phyloP scores from a whole-genome alignment of 1,140 invertebrate genomes.

The Tetragnatha versicolor region DNA sequence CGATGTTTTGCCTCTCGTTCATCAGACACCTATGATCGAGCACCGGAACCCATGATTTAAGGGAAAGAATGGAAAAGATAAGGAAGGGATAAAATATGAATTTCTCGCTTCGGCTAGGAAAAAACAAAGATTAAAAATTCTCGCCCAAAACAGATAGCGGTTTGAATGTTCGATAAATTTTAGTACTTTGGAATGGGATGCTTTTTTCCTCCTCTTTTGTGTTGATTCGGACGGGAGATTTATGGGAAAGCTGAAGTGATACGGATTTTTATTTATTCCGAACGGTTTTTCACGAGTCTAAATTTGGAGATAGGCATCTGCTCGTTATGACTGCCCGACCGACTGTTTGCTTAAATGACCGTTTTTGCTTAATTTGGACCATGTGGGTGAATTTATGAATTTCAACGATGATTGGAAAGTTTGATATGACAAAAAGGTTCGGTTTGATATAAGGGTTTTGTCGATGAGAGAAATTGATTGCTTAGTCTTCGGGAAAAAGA shows the following conservation, averaged over 20 bases:
- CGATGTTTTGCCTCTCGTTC: constrained; percentile 30
- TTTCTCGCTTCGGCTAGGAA: constrained; percentile 22
- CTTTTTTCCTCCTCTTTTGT: background rate
- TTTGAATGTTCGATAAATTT: constrained; percentile 42
- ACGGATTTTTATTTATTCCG: background rate
- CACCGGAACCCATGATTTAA: constrained; percentile 51
- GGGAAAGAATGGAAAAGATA: constrained; percentile 47
- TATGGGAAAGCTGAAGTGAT: constrained; percentile 7
- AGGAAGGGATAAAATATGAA: constrained; percentile 48
- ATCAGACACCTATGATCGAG: constrained; percentile 6
- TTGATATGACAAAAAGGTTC: no score
- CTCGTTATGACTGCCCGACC: background rate
- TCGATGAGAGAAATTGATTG: no score
- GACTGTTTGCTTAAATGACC: no score
- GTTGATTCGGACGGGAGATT: background rate
- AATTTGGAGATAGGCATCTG: constrained; percentile 15
- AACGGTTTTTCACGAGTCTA: background rate
- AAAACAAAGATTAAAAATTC: constrained; percentile 45
- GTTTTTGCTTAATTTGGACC: no score
- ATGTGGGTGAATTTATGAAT: no score
- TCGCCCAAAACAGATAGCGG: constrained; percentile 21
- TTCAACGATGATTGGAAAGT: no score
- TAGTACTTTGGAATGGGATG: constrained; percentile 23
- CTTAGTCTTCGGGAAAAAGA: background rate
- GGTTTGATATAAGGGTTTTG: no score